Base-by-base conservation (phyloP, 2,113 vertebrate species). In the Alethe diademata region DNA sequence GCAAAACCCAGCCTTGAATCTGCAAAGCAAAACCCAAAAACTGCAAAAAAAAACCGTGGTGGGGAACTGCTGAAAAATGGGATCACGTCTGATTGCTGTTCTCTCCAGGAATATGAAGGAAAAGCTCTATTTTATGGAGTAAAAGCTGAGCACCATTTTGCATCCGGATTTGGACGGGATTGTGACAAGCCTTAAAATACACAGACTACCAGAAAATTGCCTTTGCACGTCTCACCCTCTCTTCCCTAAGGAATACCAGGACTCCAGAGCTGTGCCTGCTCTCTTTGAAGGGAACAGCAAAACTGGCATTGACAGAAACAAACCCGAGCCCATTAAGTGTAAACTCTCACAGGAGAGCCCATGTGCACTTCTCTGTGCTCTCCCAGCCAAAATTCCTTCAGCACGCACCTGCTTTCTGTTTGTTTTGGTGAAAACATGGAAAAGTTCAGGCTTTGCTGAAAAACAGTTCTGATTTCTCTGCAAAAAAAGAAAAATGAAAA, bases 321-420 rank as follows among this genome's bases (percentile, higher is more conserved):
- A 86, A 80, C 23, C 5, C 2, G 2, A 92, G 65, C 38, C 89
- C 38, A 3, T 47, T 5, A 22, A 64, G 74, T 43, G 56, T 6
- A 70, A 85, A 26, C 2, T n/a, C 89, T 81, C 78, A n/a, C 81
- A 93, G 90, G 78, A 79, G 58, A 95, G 57, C 60, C 78, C 86
- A 87, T 29, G 9, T 74, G 88, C 67, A 28, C 64, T 93, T 38
- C 82, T 80, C 72, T 6, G 33, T 1, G 19, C 67, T 58, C 78
- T 67, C 60, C 85, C 24, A 5, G 90, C 92, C 93, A 97, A 81
- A 92, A 92, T 79, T 16, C 90, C 92, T 88, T 96, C 94, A 94
- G 83, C 23, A 1, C 36, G 60, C 96, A 97, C 96, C 95, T 97
- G 94, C 85, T 95, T 95, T 93, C 57, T 93, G 95, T 97, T 96